Percentiles rank a stretch among this genome's conserved stretches.
Conservation (phyloP, 2,797 vertebrate species). For the Serranus cabrilla region DNA sequence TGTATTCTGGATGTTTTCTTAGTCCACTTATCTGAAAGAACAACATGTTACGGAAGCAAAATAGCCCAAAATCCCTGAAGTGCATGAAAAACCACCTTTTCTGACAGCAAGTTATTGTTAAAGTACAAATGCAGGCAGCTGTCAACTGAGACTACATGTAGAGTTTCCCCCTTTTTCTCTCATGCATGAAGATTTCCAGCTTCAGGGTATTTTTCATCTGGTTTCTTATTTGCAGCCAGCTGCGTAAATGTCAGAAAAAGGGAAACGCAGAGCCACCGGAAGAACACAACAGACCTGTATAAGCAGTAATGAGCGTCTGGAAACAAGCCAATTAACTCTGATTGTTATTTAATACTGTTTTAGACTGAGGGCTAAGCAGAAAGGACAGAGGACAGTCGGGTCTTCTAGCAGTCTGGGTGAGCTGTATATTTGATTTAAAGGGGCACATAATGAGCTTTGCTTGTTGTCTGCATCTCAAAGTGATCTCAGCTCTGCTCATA, state of each 20-base stretch:
- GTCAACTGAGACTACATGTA: conserved; percentile 21
- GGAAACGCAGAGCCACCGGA: conserved; percentile 28
- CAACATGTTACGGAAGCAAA: too few species aligned
- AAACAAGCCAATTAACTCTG: conserved; percentile 58
- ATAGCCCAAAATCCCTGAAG: too few species aligned
- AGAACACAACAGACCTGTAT: conserved; percentile 33
- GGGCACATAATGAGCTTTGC: not conserved
- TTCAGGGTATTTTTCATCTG: conserved; percentile 23
- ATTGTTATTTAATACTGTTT: conserved; percentile 39
- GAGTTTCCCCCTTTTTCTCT: conserved; percentile 16
- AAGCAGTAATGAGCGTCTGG: conserved; percentile 32
- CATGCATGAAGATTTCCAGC: conserved; percentile 32
- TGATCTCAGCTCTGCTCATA: not conserved
- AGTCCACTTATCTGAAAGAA: too few species aligned
- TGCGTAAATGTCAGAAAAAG: conserved; percentile 40
- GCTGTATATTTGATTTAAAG: conserved; percentile 21
- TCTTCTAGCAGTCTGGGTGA: not conserved
- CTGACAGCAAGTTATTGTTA: not conserved
- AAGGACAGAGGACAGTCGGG: conserved; percentile 11
- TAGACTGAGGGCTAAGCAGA: conserved; percentile 6
- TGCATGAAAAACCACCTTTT: too few species aligned
- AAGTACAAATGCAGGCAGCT: conserved; percentile 30
- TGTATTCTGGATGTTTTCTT: too few species aligned
- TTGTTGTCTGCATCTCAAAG: not conserved
- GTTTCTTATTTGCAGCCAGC: conserved; percentile 38